These are phyloP conservation scores for Cephus sareptanus DNA, from an alignment of 2,888 invertebrate genomes.

Conservation along the genomic window DNA sequence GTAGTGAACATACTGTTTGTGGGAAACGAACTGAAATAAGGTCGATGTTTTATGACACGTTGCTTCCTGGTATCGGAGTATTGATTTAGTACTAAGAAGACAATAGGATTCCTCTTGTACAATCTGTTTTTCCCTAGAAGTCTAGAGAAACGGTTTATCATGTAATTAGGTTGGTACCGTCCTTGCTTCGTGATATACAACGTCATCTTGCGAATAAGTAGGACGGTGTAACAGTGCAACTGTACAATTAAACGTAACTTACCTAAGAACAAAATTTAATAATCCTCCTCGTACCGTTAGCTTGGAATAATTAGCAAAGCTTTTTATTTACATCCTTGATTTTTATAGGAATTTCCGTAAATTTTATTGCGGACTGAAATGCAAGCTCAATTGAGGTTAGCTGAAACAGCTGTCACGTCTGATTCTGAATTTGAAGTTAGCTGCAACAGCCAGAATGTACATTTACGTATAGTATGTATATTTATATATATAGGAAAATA, in stretches of 20 bases:
- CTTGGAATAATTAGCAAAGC: neutral
- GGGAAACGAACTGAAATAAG: neutral
- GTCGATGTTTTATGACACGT: neutral
- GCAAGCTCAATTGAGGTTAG: neutral
- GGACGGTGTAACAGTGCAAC: neutral
- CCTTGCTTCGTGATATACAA: neutral
- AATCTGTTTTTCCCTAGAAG: neutral
- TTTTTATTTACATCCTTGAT: too few relatives aligned
- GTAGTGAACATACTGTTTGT: neutral
- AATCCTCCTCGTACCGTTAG: neutral
- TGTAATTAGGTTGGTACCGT: neutral
- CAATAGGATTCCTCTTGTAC: neutral
- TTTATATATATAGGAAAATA: neutral
- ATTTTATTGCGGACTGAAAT: neutral
- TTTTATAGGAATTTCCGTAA: neutral
- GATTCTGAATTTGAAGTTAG: neutral
- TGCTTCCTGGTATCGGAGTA: neutral
- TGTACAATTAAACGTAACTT: neutral
- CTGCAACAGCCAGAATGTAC: neutral
- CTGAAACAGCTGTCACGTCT: neutral
- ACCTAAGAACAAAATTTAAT: neutral
- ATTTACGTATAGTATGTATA: neutral
- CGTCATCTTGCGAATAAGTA: neutral
- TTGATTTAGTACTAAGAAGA: neutral
- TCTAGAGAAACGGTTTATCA: neutral